These are phyloP conservation scores for Phainopepla nitens DNA, from an alignment of 2,113 vertebrate genomes.

Conservation along the genomic window DNA sequence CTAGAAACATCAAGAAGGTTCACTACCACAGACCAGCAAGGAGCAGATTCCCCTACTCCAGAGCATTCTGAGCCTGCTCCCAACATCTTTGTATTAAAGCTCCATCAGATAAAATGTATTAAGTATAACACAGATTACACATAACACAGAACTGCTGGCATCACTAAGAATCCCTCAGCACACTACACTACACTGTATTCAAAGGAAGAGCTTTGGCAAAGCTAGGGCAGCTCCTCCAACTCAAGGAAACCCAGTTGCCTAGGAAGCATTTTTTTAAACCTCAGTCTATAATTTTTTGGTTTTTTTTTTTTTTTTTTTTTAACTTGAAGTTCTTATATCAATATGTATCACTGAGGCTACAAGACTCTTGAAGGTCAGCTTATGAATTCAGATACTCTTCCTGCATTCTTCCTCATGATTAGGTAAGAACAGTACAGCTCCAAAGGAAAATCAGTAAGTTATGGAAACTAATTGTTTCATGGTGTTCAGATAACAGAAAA, in stretches of 20 bases:
- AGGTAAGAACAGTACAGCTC: not conserved
- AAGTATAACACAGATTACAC: not conserved
- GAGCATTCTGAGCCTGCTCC: not conserved
- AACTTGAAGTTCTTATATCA: not conserved
- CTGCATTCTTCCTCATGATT: not conserved
- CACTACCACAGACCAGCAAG: not conserved
- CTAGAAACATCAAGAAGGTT: not conserved
- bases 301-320: no score
- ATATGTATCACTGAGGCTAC: not conserved
- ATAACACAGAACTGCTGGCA: not conserved
- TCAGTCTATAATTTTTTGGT: accelerated
- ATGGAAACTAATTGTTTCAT: not conserved
- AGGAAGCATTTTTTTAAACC: not conserved
- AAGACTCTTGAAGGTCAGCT: not conserved
- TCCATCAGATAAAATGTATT: not conserved
- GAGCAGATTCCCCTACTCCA: not conserved
- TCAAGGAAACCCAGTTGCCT: not conserved
- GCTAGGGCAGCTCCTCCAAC: not conserved
- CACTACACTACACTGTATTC: not conserved
- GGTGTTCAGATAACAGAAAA: not conserved
- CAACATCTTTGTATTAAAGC: not conserved
- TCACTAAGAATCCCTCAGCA: not conserved
- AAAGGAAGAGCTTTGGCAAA: not conserved
- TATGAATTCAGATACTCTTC: not conserved
- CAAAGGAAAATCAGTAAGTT: not conserved